These are phyloP conservation scores for Tarsius wallacei DNA, from an alignment of 2,797 vertebrate genomes.

Conservation along the genomic window DNA sequence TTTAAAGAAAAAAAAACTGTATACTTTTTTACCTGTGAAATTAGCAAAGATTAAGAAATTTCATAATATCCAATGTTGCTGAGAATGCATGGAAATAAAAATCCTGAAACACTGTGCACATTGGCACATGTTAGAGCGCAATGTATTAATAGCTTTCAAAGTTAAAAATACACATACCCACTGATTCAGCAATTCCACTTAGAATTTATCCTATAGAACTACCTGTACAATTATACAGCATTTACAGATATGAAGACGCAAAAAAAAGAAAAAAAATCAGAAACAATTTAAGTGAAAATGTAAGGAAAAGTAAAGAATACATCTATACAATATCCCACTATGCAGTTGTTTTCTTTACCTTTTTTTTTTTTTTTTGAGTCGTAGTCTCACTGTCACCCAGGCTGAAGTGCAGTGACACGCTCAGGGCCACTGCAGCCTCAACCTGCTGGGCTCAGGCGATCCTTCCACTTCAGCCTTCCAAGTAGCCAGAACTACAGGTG, in stretches of 20 bases:
- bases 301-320: constrained; percentile 38
- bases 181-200: constrained; percentile 30
- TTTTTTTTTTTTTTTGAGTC: too few species aligned
- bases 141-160: constrained; percentile 25
- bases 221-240: neutral
- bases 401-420: too few species aligned
- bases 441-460: too few species aligned
- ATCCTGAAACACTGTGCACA: neutral
- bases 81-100: constrained; percentile 50
- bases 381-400: too few species aligned
- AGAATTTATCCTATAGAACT: constrained; percentile 36
- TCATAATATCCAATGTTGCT: neutral
- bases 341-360: neutral
- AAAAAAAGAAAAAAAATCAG: neutral
- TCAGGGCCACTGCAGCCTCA: too few species aligned
- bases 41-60: constrained; percentile 60
- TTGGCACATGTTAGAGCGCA: neutral
- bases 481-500: too few species aligned
- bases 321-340: neutral
- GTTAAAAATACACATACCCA: constrained; percentile 49
- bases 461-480: too few species aligned
- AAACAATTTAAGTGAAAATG: constrained; percentile 24
- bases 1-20: neutral
- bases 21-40: neutral
- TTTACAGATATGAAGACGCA: neutral